These are phyloP conservation scores for Steinernema carpocapsae DNA, from an alignment of 2,888 invertebrate genomes.

Conservation along the genomic window DNA sequence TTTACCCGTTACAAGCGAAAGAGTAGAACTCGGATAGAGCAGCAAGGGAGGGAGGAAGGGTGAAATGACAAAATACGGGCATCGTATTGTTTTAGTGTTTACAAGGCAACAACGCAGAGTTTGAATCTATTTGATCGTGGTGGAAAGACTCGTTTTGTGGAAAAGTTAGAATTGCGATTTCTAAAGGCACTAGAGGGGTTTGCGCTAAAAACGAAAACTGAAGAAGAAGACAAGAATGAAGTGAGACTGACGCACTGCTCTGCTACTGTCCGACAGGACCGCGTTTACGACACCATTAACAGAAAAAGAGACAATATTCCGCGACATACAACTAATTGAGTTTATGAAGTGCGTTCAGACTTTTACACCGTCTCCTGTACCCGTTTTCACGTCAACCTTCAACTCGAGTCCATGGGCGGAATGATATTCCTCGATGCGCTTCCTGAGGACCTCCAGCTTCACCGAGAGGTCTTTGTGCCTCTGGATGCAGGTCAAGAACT, in stretches of 20 bases:
- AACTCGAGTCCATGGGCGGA: not conserved
- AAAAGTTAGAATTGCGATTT: constrained; percentile 6
- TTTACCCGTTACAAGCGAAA: constrained; percentile 30
- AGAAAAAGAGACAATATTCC: not conserved
- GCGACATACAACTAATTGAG: not conserved
- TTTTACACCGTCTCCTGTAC: constrained; percentile 31
- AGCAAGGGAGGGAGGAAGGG: no score
- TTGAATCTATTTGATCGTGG: not conserved
- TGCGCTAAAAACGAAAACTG: not conserved
- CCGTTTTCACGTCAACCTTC: constrained; percentile 20
- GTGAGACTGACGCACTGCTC: not conserved
- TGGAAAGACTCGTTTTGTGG: constrained; percentile 13
- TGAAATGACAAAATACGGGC: no score
- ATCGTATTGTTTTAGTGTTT: no score
- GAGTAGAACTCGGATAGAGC: constrained; percentile 17
- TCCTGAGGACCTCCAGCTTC: not conserved
- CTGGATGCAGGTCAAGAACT: constrained; percentile 3
- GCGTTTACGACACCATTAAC: constrained; percentile 2
- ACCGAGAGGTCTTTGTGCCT: constrained; percentile 6
- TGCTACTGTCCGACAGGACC: not conserved
- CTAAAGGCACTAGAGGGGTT: not conserved
- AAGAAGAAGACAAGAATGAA: constrained; percentile 16
- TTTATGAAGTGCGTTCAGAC: constrained; percentile 1
- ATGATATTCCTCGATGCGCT: constrained; percentile 11
- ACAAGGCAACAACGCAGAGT: constrained; percentile 16